Conservation (phyloP, 1,140 invertebrate genomes). For the Drosophila pseudoananassae region DNA sequence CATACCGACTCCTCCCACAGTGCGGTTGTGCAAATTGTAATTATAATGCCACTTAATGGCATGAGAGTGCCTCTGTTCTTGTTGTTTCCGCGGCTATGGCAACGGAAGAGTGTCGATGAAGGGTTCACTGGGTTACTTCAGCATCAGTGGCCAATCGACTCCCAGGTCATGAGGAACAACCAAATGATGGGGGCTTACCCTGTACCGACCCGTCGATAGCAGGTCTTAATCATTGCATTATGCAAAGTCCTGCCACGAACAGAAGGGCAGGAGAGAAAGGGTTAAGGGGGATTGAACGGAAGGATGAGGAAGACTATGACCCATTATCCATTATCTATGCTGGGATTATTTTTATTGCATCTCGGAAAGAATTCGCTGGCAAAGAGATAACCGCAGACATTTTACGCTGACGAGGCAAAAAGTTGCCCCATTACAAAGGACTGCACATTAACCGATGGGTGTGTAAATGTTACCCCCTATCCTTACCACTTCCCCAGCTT, state of each 20-base stretch:
- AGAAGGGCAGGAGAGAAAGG: neutral
- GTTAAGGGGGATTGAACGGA: neutral
- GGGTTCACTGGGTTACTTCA: neutral
- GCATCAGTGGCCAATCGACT: neutral
- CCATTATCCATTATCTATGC: slow-evolving; percentile 53
- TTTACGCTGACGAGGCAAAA: slow-evolving; percentile 61
- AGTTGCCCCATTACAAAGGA: slow-evolving; percentile 55
- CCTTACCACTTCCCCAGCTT: neutral
- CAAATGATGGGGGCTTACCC: neutral
- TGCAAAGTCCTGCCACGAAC: slow-evolving; percentile 3
- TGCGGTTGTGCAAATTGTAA: slow-evolving; percentile 59
- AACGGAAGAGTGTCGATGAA: slow-evolving; percentile 1
- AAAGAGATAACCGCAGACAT: slow-evolving; percentile 49
- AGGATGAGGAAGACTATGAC: neutral
- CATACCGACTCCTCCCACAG: neutral
- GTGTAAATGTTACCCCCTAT: slow-evolving; percentile 47
- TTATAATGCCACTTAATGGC: slow-evolving; percentile 80
- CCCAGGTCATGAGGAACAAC: neutral
- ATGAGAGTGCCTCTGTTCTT: slow-evolving; percentile 35
- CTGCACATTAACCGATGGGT: slow-evolving; percentile 64
- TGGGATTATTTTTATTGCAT: slow-evolving; percentile 73
- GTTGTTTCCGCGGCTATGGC: slow-evolving; percentile 16
- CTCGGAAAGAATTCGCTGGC: slow-evolving; percentile 30
- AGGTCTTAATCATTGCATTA: slow-evolving; percentile 27
- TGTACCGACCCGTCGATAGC: neutral